phyloP scores from a whole-genome alignment of 2,888 invertebrate species.

The Psococerastis gibbosa region DNA sequence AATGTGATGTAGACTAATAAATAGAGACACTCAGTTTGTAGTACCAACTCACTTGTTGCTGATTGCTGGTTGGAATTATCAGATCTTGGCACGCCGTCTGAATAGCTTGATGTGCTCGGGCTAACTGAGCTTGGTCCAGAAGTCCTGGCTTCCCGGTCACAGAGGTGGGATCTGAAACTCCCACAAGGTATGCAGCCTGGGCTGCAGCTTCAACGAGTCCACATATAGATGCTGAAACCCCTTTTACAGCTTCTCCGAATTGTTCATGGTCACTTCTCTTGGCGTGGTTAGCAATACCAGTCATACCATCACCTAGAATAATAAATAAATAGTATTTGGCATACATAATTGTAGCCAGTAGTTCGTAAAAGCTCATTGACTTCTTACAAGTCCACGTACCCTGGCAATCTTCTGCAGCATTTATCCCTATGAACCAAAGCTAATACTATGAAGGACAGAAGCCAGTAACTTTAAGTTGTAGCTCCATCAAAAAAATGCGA shows the following conservation, averaged over 20 bases:
- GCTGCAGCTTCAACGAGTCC: constrained; percentile 84
- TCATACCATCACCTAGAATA: constrained; percentile 64
- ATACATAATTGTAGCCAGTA: no score
- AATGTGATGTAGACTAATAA: no score
- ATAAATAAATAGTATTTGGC: no score
- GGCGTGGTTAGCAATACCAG: constrained; percentile 82
- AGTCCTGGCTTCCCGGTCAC: constrained; percentile 75
- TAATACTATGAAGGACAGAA: no score
- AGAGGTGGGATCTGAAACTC: constrained; percentile 77
- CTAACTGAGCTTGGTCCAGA: constrained; percentile 73
- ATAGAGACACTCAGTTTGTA: no score
- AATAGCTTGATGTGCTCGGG: constrained; percentile 77
- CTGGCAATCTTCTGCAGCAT: no score
- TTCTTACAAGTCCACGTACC: no score
- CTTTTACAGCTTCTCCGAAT: constrained; percentile 65
- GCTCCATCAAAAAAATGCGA: no score
- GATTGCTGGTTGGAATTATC: constrained; percentile 46
- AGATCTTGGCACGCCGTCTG: constrained; percentile 70
- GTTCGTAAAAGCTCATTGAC: no score
- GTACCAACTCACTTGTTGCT: constrained; percentile 52
- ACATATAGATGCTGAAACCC: constrained; percentile 73
- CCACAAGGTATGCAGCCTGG: constrained; percentile 88
- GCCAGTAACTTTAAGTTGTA: no score
- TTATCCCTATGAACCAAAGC: no score
- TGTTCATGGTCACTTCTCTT: constrained; percentile 69